phyloP scores from a whole-genome alignment of 2,797 vertebrate genomes.

The Sebastes cheni region DNA sequence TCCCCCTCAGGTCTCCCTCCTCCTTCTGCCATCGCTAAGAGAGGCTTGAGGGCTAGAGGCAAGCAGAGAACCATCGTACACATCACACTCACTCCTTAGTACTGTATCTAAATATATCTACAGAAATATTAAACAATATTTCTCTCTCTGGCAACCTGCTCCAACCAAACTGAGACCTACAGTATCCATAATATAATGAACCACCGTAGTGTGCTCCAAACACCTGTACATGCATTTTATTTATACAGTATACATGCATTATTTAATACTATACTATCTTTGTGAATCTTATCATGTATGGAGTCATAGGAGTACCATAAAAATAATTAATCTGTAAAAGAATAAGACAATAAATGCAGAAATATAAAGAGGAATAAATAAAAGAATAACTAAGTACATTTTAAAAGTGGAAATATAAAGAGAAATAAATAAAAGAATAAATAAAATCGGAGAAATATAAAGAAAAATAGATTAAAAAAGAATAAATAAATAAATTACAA shows the following conservation, averaged over 20 bases:
- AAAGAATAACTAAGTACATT: too few relatives aligned
- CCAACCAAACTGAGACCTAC: not conserved
- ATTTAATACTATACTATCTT: not conserved
- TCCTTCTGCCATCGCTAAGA: slow-evolving; percentile 63
- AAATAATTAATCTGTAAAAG: too few relatives aligned
- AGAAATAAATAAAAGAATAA: too few relatives aligned
- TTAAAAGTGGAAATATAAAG: too few relatives aligned
- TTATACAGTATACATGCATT: not conserved
- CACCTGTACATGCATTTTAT: not conserved
- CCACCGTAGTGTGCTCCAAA: not conserved
- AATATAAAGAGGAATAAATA: too few relatives aligned
- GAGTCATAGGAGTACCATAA: too few relatives aligned
- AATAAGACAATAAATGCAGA: too few relatives aligned
- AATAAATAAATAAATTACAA: too few relatives aligned
- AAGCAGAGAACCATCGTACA: slow-evolving; percentile 34
- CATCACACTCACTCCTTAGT: not conserved
- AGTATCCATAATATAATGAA: not conserved
- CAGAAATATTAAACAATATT: not conserved
- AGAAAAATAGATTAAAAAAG: too few relatives aligned
- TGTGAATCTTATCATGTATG: not conserved
- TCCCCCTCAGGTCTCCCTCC: slow-evolving; percentile 69
- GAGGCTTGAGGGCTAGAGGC: slow-evolving; percentile 64
- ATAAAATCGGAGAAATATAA: too few relatives aligned
- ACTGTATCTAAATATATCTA: not conserved
- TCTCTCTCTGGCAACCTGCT: not conserved